These are phyloP conservation scores for Lampris megalopsis DNA, from an alignment of 2,113 vertebrate species.

Conservation along the genomic window DNA sequence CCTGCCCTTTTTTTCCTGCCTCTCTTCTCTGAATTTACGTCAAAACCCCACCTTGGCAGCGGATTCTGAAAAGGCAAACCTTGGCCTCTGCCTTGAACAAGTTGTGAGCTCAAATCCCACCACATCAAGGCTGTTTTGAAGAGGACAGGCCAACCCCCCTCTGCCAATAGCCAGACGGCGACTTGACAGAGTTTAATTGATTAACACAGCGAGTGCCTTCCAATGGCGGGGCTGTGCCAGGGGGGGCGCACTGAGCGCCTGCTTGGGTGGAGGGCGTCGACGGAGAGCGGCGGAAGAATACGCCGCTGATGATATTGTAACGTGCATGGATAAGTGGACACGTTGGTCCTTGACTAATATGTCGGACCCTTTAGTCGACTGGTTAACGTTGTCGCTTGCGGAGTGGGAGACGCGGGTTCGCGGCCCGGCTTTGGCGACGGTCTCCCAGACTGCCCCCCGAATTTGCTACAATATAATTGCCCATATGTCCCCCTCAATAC, in stretches of 20 bases:
- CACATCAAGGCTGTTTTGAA: constrained; percentile 70
- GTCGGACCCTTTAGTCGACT: too few relatives aligned
- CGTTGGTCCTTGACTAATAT: too few relatives aligned
- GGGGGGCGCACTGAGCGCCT: constrained; percentile 27
- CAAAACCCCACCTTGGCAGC: constrained; percentile 38
- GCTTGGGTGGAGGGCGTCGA: constrained; percentile 47
- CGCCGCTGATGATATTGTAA: constrained; percentile 54
- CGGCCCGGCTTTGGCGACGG: too few relatives aligned
- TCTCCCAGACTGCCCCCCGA: too few relatives aligned
- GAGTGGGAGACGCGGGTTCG: too few relatives aligned
- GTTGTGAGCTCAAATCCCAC: constrained; percentile 55
- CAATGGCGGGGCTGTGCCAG: constrained; percentile 47
- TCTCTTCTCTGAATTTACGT: constrained; percentile 13
- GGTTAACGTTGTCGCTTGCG: too few relatives aligned
- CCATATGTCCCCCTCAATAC: constrained; percentile 57
- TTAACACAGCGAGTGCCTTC: constrained; percentile 60
- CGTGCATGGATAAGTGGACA: too few relatives aligned
- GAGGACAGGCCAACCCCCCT: constrained; percentile 39
- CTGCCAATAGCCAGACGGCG: constrained; percentile 59
- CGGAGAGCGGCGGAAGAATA: constrained; percentile 60
- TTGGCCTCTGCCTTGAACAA: constrained; percentile 53
- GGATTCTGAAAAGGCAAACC: constrained; percentile 42
- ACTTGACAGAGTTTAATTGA: constrained; percentile 68
- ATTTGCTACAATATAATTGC: constrained; percentile 45
- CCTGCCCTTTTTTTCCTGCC: constrained; percentile 41